Base-by-base conservation (phyloP, 2,797 vertebrate genomes). In the Adelosebastes latens region DNA sequence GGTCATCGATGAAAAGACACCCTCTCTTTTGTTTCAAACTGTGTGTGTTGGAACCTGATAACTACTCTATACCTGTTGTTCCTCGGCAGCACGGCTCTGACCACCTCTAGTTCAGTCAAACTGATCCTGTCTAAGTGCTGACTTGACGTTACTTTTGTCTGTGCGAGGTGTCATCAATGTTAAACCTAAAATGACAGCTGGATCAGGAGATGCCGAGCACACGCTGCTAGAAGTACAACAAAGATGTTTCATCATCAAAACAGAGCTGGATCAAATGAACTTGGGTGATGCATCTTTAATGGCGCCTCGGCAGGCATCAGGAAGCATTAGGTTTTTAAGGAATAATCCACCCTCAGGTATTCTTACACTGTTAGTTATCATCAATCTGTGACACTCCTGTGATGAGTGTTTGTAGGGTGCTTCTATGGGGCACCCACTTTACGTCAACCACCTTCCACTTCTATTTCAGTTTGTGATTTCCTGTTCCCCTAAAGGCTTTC, bases 161-260 rank as follows among this genome's bases (percentile, higher is more conserved):
- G 49, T 4, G n/a, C 6, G 6, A 70, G 55, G 34, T 73, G 81
- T 88, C 88, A 81, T 73, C 62, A 72, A 68, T 46, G 6, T n/a
- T 52, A 52, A 52, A 52, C 34, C 1, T 2, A 49, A 86, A 77
- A 72, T 58, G 85, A 89, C 81, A 73, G 86, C 66, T 42, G 82
- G 83, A 88, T 86, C 75, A 87, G 65, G 73, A 87, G 76, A 88
- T 58, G 80, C 61, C 63, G 14, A 80, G 85, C 61, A 32, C 70
- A 34, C 39, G 7, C 46, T 20, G 29, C 81, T 72, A 64, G 81
- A 89, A 77, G 70, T 77, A 58, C 83, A 89, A 88, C 74, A 89
- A 87, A 84, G 87, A 88, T 64, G 70, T 93, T 93, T 93, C 81
- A 92, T 92, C 89, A 91, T 93, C 91, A 92, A 88, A 90, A 84